Conservation (phyloP, 2,797 vertebrate species). For the Yasuhikotakia modesta region DNA sequence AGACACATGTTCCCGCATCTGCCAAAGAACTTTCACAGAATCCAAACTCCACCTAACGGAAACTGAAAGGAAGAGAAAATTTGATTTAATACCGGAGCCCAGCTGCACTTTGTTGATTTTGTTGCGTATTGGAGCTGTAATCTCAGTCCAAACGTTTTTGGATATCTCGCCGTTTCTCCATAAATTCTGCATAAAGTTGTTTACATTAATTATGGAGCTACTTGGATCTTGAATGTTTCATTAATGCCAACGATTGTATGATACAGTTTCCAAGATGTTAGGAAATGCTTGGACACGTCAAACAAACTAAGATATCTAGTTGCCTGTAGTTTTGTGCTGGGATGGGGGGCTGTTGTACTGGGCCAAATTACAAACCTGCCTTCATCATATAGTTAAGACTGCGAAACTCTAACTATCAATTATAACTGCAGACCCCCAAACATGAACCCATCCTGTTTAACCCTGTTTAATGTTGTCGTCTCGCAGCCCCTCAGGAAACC, state of each 20-base stretch:
- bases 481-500: constrained; percentile 68
- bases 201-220: not conserved
- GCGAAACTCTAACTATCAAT: constrained; percentile 54
- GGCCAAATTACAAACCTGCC: constrained; percentile 61
- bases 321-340: not conserved
- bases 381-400: constrained; percentile 52
- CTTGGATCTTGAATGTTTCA: not conserved
- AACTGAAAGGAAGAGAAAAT: not conserved
- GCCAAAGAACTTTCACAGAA: constrained; percentile 2
- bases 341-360: constrained; percentile 34
- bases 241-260: not conserved
- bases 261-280: not conserved
- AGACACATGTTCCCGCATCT: constrained; percentile 39
- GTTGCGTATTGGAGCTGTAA: not conserved
- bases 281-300: not conserved
- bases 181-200: not conserved
- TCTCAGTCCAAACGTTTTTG: not conserved
- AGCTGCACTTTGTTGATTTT: constrained; percentile 15
- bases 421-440: constrained; percentile 54
- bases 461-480: constrained; percentile 67
- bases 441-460: constrained; percentile 58
- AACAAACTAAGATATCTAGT: not conserved
- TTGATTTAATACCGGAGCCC: constrained; percentile 11
- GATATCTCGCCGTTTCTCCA: not conserved
- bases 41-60: constrained; percentile 1